phyloP scores from a whole-genome alignment of 2,113 vertebrate species.

The Cariama cristata region DNA sequence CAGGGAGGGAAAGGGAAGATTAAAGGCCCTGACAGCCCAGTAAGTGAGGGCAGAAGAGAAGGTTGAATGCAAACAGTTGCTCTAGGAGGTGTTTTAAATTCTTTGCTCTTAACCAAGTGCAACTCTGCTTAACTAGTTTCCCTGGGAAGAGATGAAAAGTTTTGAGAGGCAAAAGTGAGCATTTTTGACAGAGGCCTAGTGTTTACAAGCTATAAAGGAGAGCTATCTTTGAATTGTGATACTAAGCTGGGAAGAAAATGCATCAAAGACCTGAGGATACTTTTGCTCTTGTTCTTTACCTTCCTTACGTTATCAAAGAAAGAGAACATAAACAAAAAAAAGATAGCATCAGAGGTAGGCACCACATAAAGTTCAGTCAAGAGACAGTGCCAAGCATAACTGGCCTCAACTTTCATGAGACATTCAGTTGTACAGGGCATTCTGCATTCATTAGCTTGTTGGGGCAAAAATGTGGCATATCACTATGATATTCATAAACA shows the following conservation, averaged over 20 bases:
- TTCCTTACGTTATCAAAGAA: not conserved
- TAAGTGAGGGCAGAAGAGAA: not conserved
- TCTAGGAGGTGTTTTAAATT: not conserved
- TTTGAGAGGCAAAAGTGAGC: not conserved
- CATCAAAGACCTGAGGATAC: not conserved
- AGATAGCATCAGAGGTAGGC: not conserved
- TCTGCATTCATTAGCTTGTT: not conserved
- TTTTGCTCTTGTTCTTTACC: not conserved
- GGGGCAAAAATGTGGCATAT: not conserved
- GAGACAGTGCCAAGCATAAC: not conserved
- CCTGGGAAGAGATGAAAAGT: not conserved
- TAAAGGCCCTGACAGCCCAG: not conserved
- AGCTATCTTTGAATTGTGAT: not conserved
- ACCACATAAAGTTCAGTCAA: not conserved
- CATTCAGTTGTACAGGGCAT: not conserved
- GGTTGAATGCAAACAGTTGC: not conserved
- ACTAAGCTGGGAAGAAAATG: not conserved
- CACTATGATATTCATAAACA: not conserved
- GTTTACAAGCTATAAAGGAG: not conserved
- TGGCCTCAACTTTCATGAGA: not conserved
- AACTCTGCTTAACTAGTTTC: not conserved
- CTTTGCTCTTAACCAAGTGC: not conserved
- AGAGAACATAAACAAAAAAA: not conserved
- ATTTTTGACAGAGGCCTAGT: not conserved
- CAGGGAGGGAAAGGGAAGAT: not conserved